A percentile compares a stretch with the other conserved stretches of the same genome.
phyloP scores from a whole-genome alignment of 1,140 invertebrate species.

The Papilio aristodemus region DNA sequence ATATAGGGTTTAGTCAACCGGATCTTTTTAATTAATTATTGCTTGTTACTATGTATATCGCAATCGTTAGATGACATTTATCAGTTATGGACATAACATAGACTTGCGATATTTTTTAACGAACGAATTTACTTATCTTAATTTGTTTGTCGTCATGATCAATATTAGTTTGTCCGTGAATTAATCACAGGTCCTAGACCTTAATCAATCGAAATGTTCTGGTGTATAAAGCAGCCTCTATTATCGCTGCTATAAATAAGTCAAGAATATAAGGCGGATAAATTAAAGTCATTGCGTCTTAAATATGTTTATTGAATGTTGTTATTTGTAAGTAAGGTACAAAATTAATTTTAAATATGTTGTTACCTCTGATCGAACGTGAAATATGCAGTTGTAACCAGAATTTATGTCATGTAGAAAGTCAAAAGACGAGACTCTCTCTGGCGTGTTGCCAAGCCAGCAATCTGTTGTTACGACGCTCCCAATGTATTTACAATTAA shows the following conservation, averaged over 20 bases:
- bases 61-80: too few species aligned
- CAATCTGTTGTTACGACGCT: neutral
- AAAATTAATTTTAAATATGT: neutral
- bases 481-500: conserved; percentile 1
- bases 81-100: neutral
- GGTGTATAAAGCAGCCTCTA: neutral
- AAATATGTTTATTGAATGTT: neutral
- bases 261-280: neutral
- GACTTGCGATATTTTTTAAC: neutral
- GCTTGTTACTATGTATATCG: too few species aligned
- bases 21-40: too few species aligned
- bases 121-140: too few species aligned
- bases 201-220: conserved; percentile 10
- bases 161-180: conserved; percentile 21
- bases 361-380: neutral
- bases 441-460: conserved; percentile 8
- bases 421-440: conserved; percentile 10
- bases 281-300: neutral
- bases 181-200: conserved; percentile 16
- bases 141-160: neutral
- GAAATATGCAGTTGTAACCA: neutral
- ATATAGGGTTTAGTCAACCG: too few species aligned
- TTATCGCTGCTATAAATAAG: neutral
- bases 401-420: conserved; percentile 1
- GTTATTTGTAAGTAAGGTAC: too few species aligned